phyloP scores from a whole-genome alignment of 2,888 invertebrate genomes.

The Rotaria socialis region DNA sequence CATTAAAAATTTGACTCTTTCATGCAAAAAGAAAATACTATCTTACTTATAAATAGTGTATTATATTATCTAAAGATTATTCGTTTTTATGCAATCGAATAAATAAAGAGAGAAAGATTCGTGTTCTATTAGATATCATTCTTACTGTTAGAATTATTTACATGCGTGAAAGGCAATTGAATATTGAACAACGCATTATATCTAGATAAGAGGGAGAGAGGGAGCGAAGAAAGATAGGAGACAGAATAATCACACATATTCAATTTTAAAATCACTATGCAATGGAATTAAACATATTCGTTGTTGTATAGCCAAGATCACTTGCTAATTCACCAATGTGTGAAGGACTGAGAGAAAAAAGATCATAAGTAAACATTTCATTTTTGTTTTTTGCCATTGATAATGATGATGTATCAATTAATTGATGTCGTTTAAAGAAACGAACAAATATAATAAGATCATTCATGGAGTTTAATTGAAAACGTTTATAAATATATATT shows the following conservation, averaged over 20 bases:
- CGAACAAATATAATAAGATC: background rate
- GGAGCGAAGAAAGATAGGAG: background rate
- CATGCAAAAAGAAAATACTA: too few species aligned
- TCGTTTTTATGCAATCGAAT: background rate
- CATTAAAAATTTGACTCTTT: too few species aligned
- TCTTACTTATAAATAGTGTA: background rate
- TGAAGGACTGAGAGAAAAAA: slow-evolving; percentile 16
- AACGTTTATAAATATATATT: slow-evolving; percentile 7
- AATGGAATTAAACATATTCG: background rate
- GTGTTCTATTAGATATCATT: background rate
- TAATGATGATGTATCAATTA: slow-evolving; percentile 16
- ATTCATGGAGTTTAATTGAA: background rate
- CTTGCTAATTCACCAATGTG: slow-evolving; percentile 4
- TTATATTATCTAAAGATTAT: background rate
- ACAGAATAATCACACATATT: background rate
- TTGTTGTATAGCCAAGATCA: slow-evolving; percentile 25
- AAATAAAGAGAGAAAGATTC: background rate
- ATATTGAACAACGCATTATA: background rate
- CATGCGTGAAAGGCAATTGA: background rate
- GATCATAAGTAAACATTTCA: slow-evolving; percentile 23
- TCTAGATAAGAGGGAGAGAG: background rate
- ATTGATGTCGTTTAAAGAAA: slow-evolving; percentile 15
- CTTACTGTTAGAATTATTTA: background rate
- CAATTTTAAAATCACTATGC: background rate
- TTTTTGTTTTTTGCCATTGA: background rate